Evolutionary conservation across 2,888 invertebrate species (phyloP).

Genomic region (Ctena decussata): DNA sequence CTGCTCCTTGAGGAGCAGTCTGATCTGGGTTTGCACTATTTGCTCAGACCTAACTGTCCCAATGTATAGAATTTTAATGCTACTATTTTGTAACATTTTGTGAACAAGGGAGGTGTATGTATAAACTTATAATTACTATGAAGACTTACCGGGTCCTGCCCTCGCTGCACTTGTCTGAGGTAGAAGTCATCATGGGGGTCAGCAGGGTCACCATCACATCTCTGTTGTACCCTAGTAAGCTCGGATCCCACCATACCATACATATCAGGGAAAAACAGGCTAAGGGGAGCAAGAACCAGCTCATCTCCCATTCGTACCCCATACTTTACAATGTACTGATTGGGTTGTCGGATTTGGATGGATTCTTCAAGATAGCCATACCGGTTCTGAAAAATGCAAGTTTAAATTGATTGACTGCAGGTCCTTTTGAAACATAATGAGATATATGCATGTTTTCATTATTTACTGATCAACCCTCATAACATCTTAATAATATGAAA

Average conservation of each 20-base stretch:
- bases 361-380: conserved; percentile 92
- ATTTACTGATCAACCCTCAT: too few species aligned
- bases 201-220: conserved; percentile 93
- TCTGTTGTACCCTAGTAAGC: conserved; percentile 88
- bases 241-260: conserved; percentile 90
- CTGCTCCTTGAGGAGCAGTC: too few species aligned
- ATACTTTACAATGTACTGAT: conserved; percentile 82
- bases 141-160: conserved; percentile 61
- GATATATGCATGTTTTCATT: too few species aligned
- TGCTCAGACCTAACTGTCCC: too few species aligned
- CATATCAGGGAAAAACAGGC: conserved; percentile 95
- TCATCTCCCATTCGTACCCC: conserved; percentile 94
- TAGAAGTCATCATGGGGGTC: conserved; percentile 98
- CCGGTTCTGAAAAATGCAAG: conserved; percentile 90
- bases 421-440: too few species aligned
- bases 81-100: too few species aligned
- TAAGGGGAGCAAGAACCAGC: conserved; percentile 95
- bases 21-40: too few species aligned
- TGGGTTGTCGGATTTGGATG: conserved; percentile 85
- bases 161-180: conserved; percentile 91
- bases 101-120: too few species aligned
- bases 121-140: too few species aligned
- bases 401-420: too few species aligned
- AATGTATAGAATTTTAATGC: too few species aligned
- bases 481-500: too few species aligned